phyloP scores from a whole-genome alignment of 2,113 vertebrate species.

The Galemys pyrenaicus region DNA sequence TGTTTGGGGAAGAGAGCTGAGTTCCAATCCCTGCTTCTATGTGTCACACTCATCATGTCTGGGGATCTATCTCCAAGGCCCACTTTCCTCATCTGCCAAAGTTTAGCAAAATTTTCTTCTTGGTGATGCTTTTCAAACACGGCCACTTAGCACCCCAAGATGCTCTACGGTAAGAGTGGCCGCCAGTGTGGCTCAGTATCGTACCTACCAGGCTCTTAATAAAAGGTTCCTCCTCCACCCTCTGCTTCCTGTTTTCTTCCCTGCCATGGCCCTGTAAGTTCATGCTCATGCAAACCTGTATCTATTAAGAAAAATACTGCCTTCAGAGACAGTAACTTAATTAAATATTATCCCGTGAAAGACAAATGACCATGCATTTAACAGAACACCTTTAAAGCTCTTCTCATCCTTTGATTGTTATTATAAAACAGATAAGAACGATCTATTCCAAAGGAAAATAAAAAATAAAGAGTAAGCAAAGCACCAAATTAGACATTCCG shows the following conservation, averaged over 20 bases:
- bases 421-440: slow-evolving; percentile 29
- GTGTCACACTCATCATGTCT: background rate
- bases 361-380: background rate
- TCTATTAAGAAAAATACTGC: background rate
- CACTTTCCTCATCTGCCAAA: background rate
- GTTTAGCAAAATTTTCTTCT: background rate
- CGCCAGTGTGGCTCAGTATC: accelerated
- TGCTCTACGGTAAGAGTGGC: background rate
- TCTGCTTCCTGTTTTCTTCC: background rate
- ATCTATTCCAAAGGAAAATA: slow-evolving; percentile 48
- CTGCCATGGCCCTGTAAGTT: background rate
- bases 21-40: background rate
- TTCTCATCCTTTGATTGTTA: slow-evolving; percentile 29
- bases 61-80: background rate
- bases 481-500: slow-evolving; percentile 61
- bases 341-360: background rate
- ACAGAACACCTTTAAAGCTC: background rate
- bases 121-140: too few species aligned
- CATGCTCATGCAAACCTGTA: background rate
- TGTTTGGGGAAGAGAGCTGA: background rate
- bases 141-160: accelerated
- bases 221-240: background rate
- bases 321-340: background rate
- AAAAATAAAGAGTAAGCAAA: slow-evolving; percentile 53
- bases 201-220: background rate